Conservation (phyloP, 2,113 vertebrate species). For the Bufo gargarizans region DNA sequence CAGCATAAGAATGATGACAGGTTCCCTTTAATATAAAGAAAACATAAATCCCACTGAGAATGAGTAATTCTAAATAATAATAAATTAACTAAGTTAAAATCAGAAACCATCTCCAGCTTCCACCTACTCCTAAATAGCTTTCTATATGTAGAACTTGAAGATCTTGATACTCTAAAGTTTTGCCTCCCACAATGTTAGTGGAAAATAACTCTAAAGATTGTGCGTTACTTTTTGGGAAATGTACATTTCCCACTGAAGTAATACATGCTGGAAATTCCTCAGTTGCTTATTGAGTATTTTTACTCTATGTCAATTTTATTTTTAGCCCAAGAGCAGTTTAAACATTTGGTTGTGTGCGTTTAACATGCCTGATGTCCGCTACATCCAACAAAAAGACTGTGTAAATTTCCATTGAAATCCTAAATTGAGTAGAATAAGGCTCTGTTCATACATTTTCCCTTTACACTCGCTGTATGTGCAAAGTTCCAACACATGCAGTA, state of each 20-base stretch:
- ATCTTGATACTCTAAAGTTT: conserved; percentile 22
- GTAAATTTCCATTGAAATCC: neutral
- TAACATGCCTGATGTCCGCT: neutral
- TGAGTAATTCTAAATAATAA: neutral
- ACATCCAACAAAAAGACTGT: neutral
- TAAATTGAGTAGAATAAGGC: neutral
- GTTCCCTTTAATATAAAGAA: neutral
- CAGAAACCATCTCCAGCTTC: neutral
- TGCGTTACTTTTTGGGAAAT: conserved; percentile 2
- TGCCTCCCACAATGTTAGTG: conserved; percentile 51
- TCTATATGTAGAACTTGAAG: conserved; percentile 44
- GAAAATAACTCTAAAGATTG: conserved; percentile 44
- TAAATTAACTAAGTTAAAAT: neutral
- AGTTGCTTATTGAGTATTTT: neutral
- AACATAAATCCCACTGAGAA: neutral
- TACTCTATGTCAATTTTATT: neutral
- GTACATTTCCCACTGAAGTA: conserved; percentile 25
- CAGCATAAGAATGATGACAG: too few relatives aligned
- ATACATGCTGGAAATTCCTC: conserved; percentile 17
- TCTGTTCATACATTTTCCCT: too few relatives aligned
- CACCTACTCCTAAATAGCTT: conserved; percentile 34
- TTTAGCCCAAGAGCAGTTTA: neutral
- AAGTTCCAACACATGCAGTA: too few relatives aligned
- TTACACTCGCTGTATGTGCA: too few relatives aligned
- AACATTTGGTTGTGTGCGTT: neutral